Conservation (phyloP, 1,140 invertebrate species). For the Drosophila suzukii region DNA sequence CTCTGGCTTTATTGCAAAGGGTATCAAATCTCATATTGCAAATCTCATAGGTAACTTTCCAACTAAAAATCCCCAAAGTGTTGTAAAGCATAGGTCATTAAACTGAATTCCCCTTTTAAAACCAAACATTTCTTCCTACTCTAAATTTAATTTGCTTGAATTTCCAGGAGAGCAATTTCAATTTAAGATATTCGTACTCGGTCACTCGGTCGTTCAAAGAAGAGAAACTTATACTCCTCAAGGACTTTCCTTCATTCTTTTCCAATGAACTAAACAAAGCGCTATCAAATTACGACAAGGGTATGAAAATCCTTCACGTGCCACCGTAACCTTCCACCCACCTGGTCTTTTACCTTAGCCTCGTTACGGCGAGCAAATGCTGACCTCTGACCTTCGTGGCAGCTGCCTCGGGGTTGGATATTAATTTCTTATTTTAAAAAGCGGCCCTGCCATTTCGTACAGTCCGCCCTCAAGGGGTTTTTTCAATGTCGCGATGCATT, state of each 20-base stretch:
- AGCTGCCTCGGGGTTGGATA: slow-evolving; percentile 25
- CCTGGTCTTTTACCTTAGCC: slow-evolving; percentile 1
- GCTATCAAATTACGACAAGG: slow-evolving; percentile 25
- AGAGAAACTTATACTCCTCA: slow-evolving; percentile 7
- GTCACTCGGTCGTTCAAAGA: background rate
- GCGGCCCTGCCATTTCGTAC: slow-evolving; percentile 21
- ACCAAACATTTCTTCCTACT: too few relatives aligned
- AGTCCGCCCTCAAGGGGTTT: background rate
- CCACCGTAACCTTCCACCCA: background rate
- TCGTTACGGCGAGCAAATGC: background rate
- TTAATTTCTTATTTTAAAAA: slow-evolving; percentile 68
- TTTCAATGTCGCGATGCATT: slow-evolving; percentile 19
- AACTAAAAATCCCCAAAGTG: too few relatives aligned
- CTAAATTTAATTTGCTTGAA: background rate
- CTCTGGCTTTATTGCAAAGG: background rate
- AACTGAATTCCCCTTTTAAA: too few relatives aligned
- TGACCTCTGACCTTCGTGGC: slow-evolving; percentile 31
- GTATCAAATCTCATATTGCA: background rate
- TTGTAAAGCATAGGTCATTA: too few relatives aligned
- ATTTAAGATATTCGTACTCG: background rate
- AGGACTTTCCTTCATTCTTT: slow-evolving; percentile 5
- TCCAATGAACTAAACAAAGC: slow-evolving; percentile 27
- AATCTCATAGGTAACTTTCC: too few relatives aligned
- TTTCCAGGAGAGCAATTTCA: slow-evolving; percentile 7
- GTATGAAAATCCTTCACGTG: slow-evolving; percentile 20